Evolutionary conservation across 2,113 vertebrate genomes (phyloP).

Genomic region (Bufo bufo): DNA sequence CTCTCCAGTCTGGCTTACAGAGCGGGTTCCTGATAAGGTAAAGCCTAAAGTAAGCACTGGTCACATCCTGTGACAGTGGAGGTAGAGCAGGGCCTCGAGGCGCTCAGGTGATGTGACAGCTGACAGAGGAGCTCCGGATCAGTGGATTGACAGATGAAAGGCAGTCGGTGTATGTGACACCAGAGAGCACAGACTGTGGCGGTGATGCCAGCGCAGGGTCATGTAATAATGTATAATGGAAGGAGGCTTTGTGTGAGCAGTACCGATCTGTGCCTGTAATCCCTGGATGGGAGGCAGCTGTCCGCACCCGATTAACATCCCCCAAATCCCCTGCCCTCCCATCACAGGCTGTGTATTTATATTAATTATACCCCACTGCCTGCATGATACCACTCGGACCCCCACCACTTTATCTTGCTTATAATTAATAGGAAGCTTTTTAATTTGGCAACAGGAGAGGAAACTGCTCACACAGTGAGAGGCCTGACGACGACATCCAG

Average conservation of each 20-base stretch:
- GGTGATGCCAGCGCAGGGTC: conserved; percentile 57
- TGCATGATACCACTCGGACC: conserved; percentile 32
- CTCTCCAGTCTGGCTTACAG: too few relatives aligned
- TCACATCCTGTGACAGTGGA: too few relatives aligned
- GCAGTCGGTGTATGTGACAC: not conserved
- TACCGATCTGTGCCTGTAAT: conserved; percentile 42
- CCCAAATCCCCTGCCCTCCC: conserved; percentile 46
- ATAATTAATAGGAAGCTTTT: conserved; percentile 56
- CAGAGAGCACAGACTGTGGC: not conserved
- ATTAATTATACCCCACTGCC: conserved; percentile 53
- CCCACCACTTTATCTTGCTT: conserved; percentile 13
- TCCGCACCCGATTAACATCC: conserved; percentile 52
- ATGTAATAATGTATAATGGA: conserved; percentile 53
- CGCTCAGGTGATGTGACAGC: not conserved
- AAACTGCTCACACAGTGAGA: not conserved
- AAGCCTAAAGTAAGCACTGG: too few relatives aligned
- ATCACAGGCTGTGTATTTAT: conserved; percentile 12
- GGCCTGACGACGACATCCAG: not conserved
- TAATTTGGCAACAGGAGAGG: conserved; percentile 31
- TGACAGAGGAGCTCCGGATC: conserved; percentile 36
- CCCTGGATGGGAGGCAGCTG: conserved; percentile 57
- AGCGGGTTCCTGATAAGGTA: too few relatives aligned
- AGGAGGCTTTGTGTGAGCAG: conserved; percentile 48
- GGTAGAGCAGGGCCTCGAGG: not conserved
- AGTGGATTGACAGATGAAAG: conserved; percentile 11